Evolutionary conservation across 2,797 vertebrate species (phyloP).

Genomic region (Xenopus petersii): DNA sequence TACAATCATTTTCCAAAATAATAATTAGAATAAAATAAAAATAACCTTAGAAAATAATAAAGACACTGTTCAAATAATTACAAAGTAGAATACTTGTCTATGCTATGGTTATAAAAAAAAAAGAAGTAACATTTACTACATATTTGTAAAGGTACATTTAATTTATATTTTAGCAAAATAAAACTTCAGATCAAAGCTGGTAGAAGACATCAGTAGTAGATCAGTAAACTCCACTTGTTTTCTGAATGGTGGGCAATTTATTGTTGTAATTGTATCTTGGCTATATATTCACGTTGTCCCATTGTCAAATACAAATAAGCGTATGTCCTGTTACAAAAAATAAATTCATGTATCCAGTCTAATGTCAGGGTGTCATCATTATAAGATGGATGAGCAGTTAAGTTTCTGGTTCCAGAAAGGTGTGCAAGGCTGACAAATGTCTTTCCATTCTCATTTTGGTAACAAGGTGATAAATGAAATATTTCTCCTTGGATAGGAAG

Average conservation of each 20-base stretch:
- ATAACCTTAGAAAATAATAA: slow-evolving; percentile 52
- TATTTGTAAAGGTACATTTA: slow-evolving; percentile 75
- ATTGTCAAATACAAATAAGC: slow-evolving; percentile 64
- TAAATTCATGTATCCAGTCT: slow-evolving; percentile 63
- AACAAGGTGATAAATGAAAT: slow-evolving; percentile 58
- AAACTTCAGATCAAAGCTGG: slow-evolving; percentile 75
- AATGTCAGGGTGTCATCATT: slow-evolving; percentile 57
- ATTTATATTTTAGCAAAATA: slow-evolving; percentile 80
- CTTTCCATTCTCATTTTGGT: slow-evolving; percentile 59
- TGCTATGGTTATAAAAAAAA: slow-evolving; percentile 67
- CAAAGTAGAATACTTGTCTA: slow-evolving; percentile 65
- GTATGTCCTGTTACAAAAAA: slow-evolving; percentile 64
- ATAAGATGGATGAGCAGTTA: slow-evolving; percentile 64
- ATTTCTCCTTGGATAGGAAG: slow-evolving; percentile 62
- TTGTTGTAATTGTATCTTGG: slow-evolving; percentile 57
- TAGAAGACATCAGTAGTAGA: slow-evolving; percentile 79
- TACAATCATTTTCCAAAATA: slow-evolving; percentile 52
- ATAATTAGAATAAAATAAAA: slow-evolving; percentile 16
- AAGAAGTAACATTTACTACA: slow-evolving; percentile 69
- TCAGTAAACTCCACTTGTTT: slow-evolving; percentile 65
- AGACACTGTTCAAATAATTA: slow-evolving; percentile 57
- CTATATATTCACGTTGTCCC: slow-evolving; percentile 59
- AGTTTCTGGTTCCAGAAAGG: slow-evolving; percentile 56
- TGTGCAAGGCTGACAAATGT: slow-evolving; percentile 55
- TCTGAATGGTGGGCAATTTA: slow-evolving; percentile 26